Base-by-base conservation (phyloP, 2,113 vertebrate species). In the Seriola aureovittata region DNA sequence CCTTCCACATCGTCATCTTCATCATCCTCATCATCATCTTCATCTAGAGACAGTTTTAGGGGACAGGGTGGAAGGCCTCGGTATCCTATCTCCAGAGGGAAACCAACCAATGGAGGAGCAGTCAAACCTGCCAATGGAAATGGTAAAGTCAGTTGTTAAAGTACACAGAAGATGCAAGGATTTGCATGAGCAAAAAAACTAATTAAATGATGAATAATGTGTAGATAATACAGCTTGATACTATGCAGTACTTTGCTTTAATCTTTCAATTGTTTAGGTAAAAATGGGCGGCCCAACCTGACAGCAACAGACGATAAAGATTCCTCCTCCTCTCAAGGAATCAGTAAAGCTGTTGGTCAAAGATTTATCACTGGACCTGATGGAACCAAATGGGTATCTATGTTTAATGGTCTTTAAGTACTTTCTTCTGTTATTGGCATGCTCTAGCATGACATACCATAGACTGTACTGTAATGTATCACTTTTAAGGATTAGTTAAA, bases 371-470 rank as follows among this genome's bases (percentile, higher is more conserved):
- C 95, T 91, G 97, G 98, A 40, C 97, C 98, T 80, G 97, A 98
- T 95, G 97, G 97, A 96, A 96, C 91, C 85, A 99, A 96, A 97
- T 99, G 97, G 98, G 98, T 99, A 97, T 95, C 0, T 73, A 66
- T 52, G 94, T 78, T 29, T 29, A 29, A 29, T 29, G 29, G 29
- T 29, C 29, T 34, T 52, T 16, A 58, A 59, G 4, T 34, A 38
- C 8, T 23, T 38, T 50, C 2, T 73, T 40, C 1, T 40, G 10
- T 50, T 13, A 25, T 6, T 36, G 29, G 4, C 8, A 19, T 40
- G 19, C 16, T 29, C 0, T 52, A 55, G 48, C 12, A 46, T 71
- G 8, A 25, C 2, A 58, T 36, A 38, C 21, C 52, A 34, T 32
- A 59, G 11, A 66, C 10, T 46, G 29, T 58, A 21, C 7, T 54